Evolutionary conservation across 2,113 vertebrate genomes (phyloP).

Genomic region (Myotis yumanensis): DNA sequence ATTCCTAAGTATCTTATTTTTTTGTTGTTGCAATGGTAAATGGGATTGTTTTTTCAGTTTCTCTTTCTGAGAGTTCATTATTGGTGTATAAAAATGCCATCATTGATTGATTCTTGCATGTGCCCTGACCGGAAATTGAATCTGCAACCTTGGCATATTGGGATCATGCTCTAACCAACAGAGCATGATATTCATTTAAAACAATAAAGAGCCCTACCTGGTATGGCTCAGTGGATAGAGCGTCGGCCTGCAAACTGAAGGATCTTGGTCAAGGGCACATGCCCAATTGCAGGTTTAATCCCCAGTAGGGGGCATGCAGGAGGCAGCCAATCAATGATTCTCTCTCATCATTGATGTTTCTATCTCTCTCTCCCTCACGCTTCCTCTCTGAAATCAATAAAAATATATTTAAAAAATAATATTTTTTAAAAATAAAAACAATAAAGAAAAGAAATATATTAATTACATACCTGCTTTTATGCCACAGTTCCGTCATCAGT

Average conservation of each 20-base stretch:
- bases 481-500: constrained; percentile 97
- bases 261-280: too few species aligned
- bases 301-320: too few species aligned
- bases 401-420: too few species aligned
- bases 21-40: neutral
- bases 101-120: neutral
- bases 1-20: neutral
- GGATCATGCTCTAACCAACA: neutral
- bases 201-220: neutral
- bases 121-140: neutral
- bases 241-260: too few species aligned
- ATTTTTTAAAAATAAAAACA: neutral
- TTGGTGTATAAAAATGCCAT: neutral
- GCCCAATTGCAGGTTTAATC: too few species aligned
- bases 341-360: too few species aligned
- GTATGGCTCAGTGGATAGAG: too few species aligned
- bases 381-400: too few species aligned
- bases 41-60: neutral
- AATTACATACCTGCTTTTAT: constrained; percentile 93
- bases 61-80: neutral
- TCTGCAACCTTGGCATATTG: neutral
- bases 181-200: neutral
- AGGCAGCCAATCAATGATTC: too few species aligned
- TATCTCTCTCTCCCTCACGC: too few species aligned
- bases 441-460: neutral